Base-by-base conservation (phyloP, 2,113 vertebrate genomes). In the Gadus chalcogrammus region DNA sequence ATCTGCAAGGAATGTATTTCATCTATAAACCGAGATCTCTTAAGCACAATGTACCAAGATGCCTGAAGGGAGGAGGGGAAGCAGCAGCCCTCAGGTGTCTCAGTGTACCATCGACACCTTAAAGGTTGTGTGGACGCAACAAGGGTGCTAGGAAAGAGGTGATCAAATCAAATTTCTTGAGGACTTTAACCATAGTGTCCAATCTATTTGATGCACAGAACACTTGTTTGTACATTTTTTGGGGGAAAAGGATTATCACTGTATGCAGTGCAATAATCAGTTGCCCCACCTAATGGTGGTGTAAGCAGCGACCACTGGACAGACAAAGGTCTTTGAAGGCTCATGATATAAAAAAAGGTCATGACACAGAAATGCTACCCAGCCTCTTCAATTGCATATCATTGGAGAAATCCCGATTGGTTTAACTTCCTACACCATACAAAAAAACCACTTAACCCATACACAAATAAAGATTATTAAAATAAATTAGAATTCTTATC, bases 371-470 rank as follows among this genome's bases (percentile, higher is more conserved):
- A 67, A 74, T 68, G 73, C 83, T 83, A 80, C 76, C 72, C 68
- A 63, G 74, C 52, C 42, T 77, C 42, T 3, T 75, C 74, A 72
- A 53, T 88, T 89, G 85, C 88, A 91, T 87, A 87, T 79, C 62
- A 75, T 79, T 80, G 71, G 52, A 82, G 64, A 67, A 67, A 58
- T 77, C 76, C 78, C 76, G 67, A 64, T 78, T 67, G 77, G 75
- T 1, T 15, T 71, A 27, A 27, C 73, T 77, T 77, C 81, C 88
- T 78, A 78, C 74, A 75, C 77, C 1, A 31, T 48, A 82, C 76
- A 77, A 73, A 77, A 69, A 18, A 18, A 16, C 0, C 55, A 58
- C 55, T 17, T 13, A 48, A 58, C 55, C 15, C 55, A 58, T n/a
- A 58, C 55, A 58, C 55, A n/a, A 16, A 58, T n/a, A 58, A 16